Evolutionary conservation across 2,797 vertebrate genomes (phyloP), one percentile per base, ranked within the genome.

Genomic region (Masticophis lateralis): DNA sequence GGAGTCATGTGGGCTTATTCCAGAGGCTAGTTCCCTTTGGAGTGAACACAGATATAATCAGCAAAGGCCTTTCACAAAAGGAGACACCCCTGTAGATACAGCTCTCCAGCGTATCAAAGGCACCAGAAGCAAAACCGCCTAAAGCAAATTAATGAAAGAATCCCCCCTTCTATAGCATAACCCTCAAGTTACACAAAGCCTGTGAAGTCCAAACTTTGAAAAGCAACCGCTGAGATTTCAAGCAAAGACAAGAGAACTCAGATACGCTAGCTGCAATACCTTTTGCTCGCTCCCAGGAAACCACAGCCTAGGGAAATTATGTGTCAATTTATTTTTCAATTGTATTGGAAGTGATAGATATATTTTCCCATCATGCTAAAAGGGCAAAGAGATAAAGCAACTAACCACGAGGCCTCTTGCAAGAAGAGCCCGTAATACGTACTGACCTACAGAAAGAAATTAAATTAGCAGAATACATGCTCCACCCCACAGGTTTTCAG

Each of bases 341-440:
- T 96, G 95, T 0, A 90, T 47, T 96, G 94, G 96, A 96, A 96
- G 95, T 89, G 95, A 96, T 94, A 97, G 97, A 97, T 96, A 96
- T 95, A 96, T 94, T 95, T 96, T 95, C 96, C 97, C 93, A 94
- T 97, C 95, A 94, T 94, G 96, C 95, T 96, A 95, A 95, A 94
- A 90, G 37, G 91, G 94, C 93, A 92, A 43, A 51, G 57, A n/a
- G 28, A 32, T 18, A 63, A 51, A 96, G 93, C 53, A 18, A 32
- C 9, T 12, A 83, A 83, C 4, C 37, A 57, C 1, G 12, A 37
- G 11, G 60, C 91, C 88, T 93, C 86, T 0, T 2, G 60, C 0
- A 3, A 91, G 89, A 93, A 91, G 95, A 96, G 95, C 91, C 0
- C 25, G 1, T 96, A 96, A 96, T 96, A 92, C 0, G 92, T 94